phyloP scores from a whole-genome alignment of 2,797 vertebrate genomes.

The Lagocephalus sceleratus region DNA sequence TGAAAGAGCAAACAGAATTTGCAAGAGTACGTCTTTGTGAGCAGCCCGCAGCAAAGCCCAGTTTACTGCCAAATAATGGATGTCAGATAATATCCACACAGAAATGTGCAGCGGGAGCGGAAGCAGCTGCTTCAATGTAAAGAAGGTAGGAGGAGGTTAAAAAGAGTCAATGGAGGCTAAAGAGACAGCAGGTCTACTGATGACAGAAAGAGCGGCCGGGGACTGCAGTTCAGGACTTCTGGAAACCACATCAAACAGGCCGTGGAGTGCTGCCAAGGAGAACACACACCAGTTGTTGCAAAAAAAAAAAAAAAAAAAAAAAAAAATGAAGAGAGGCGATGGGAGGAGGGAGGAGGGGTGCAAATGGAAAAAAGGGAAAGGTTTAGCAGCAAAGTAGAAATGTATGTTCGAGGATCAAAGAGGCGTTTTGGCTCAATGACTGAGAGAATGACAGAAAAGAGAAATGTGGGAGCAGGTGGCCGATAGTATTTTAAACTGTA shows the following conservation, averaged over 20 bases:
- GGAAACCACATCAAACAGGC: constrained; percentile 84
- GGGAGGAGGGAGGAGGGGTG: neutral
- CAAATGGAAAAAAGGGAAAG: constrained; percentile 35
- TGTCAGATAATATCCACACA: constrained; percentile 69
- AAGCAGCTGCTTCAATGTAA: constrained; percentile 76
- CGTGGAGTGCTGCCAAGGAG: constrained; percentile 77
- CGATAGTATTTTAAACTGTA: neutral
- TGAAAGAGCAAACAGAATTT: constrained; percentile 18
- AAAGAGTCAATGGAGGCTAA: constrained; percentile 84
- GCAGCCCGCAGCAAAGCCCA: constrained; percentile 48
- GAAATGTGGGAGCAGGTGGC: neutral
- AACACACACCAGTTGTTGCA: constrained; percentile 78
- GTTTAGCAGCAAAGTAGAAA: constrained; percentile 40
- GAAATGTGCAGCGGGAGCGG: constrained; percentile 61
- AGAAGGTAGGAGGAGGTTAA: constrained; percentile 80
- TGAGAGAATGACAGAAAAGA: constrained; percentile 3
- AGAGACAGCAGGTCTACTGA: constrained; percentile 84
- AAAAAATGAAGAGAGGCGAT: constrained; percentile 11
- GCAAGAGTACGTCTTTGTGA: constrained; percentile 34
- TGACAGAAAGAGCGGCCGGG: constrained; percentile 79
- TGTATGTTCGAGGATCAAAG: constrained; percentile 27
- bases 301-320: constrained; percentile 22
- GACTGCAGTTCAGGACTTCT: constrained; percentile 78
- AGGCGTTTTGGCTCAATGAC: neutral
- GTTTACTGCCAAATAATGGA: constrained; percentile 66